Percentiles rank a stretch among this genome's conserved stretches.
Evolutionary conservation across 2,888 invertebrate genomes (phyloP).

Genomic region (Acrobasis suavella): DNA sequence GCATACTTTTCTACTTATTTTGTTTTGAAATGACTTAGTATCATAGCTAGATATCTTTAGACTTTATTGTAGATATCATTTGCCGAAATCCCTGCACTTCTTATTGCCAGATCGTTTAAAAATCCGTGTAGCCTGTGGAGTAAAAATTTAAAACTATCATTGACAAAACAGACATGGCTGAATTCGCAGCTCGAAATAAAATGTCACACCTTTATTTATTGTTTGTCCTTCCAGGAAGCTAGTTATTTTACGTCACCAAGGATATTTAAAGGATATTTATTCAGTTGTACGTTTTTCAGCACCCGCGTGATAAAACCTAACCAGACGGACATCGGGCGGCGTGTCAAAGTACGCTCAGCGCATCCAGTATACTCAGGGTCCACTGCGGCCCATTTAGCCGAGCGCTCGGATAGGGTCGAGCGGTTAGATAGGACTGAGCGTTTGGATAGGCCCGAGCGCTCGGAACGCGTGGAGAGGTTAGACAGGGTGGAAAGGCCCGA

Average conservation of each 20-base stretch:
- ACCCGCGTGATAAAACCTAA: slow-evolving; percentile 96
- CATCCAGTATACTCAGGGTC: slow-evolving; percentile 65
- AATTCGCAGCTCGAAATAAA: not conserved
- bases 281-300: slow-evolving; percentile 76
- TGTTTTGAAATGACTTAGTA: no score
- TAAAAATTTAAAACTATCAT: not conserved
- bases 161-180: not conserved
- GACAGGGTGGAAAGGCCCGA: slow-evolving; percentile 43
- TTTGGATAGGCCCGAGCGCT: slow-evolving; percentile 50
- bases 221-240: not conserved
- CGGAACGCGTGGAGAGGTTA: slow-evolving; percentile 47
- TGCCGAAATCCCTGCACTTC: no score
- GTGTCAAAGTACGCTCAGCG: slow-evolving; percentile 87
- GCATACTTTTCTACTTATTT: no score
- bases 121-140: no score
- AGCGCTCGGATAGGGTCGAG: slow-evolving; percentile 47
- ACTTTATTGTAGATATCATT: no score
- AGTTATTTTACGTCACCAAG: not conserved
- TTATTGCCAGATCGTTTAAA: no score
- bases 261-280: no score
- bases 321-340: slow-evolving; percentile 93
- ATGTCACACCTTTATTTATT: not conserved
- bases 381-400: slow-evolving; percentile 53
- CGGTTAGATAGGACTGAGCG: slow-evolving; percentile 50
- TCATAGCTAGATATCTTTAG: no score